These are phyloP conservation scores for Ammodytes dubius DNA, from an alignment of 2,113 vertebrate genomes.

Conservation along the genomic window DNA sequence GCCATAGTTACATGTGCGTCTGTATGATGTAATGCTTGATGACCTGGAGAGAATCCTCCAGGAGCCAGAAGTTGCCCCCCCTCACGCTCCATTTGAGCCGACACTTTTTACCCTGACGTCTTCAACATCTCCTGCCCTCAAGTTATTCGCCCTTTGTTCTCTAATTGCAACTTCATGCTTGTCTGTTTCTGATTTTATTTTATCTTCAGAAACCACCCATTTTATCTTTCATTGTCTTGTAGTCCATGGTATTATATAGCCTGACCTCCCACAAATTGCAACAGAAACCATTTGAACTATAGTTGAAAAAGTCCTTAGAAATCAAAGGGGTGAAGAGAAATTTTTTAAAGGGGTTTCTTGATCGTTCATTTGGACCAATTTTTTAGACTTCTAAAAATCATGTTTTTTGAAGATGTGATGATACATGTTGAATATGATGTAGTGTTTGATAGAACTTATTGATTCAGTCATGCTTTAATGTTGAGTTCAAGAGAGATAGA, in stretches of 20 bases:
- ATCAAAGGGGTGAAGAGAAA: no score
- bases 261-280: no score
- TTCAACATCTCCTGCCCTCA: conserved; percentile 38
- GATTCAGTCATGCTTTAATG: not conserved
- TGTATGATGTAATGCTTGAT: conserved; percentile 72
- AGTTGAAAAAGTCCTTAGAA: no score
- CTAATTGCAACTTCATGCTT: not conserved
- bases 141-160: conserved; percentile 13
- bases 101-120: conserved; percentile 48
- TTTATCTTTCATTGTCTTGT: no score
- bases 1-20: conserved; percentile 20
- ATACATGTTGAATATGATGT: not conserved
- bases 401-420: no score
- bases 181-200: not conserved
- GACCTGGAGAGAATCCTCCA: conserved; percentile 70
- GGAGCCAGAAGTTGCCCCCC: conserved; percentile 56
- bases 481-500: not conserved
- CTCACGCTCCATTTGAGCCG: conserved; percentile 63
- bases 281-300: no score
- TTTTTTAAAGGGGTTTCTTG: not conserved
- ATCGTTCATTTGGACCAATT: no score
- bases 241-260: no score
- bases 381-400: no score
- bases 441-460: not conserved
- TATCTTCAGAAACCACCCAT: not conserved